Base-by-base conservation (phyloP, 2,113 vertebrate species). In the Macaca nemestrina region DNA sequence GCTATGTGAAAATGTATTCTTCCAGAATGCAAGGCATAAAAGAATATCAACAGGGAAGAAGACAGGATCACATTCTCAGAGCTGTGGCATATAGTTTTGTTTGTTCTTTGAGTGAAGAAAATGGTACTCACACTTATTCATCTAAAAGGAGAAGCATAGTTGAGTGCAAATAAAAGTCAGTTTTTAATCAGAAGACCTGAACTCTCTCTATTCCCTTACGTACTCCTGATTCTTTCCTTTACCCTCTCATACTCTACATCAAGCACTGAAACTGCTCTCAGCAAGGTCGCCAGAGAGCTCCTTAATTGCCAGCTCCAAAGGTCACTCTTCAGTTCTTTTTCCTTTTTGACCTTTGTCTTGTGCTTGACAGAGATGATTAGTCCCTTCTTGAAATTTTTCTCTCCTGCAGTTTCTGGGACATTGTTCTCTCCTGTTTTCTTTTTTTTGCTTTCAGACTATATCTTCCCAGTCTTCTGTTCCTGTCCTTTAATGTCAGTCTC, bases 251-350 rank as follows among this genome's bases (percentile, higher is more conserved):
- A 32, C 8, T 89, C 45, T 35, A 43, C 22, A 32, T 82, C 0
- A 68, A 86, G 67, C 61, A 72, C 67, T 70, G 78, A 93, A 91
- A 48, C 72, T 93, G 59, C 76, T 82, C 82, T 87, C 87, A 92
- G 70, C 48, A 64, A 59, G 55, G 61, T 95, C 50, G 8, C 76
- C 38, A 57, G 93, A 96, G 95, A 93, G 79, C n/a, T 95, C 92
- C 85, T 91, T 94, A 94, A 95, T 72, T 93, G 92, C 87, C 52
- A 57, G 79, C 23, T 97, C 80, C 83, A 94, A 97, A 96, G 93
- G 87, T 95, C 43, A 17, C 45, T 94, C 84, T 96, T 87, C 50
- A 89, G 78, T 95, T 96, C 75, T 94, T 88, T 61, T 64, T n/a
- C 52, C 55, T 64, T 92, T 43, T 95, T 93, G 96, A 97, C 86